Conservation (phyloP, 2,797 vertebrate species). For the Etheostoma perlongum region DNA sequence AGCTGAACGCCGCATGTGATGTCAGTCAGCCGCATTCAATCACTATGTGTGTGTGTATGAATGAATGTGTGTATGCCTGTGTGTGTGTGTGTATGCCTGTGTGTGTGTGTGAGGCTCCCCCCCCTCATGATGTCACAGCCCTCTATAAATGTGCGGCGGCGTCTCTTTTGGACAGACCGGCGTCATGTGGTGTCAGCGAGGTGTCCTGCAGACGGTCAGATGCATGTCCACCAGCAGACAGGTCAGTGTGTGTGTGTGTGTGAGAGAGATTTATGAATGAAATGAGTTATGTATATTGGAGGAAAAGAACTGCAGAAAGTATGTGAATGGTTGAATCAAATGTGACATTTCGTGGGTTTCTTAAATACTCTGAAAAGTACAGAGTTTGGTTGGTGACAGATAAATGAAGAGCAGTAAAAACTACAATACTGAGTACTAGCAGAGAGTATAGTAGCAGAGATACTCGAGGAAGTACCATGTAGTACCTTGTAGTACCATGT, state of each 20-base stretch:
- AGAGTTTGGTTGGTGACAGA: too few species aligned
- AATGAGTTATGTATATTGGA: too few species aligned
- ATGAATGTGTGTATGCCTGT: neutral
- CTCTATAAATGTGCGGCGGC: conserved; percentile 43
- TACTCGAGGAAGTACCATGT: too few species aligned
- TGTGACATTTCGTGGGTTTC: too few species aligned
- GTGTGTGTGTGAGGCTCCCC: neutral
- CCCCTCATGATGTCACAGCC: conserved; percentile 37
- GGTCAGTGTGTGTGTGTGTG: conserved; percentile 52
- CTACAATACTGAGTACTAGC: too few species aligned
- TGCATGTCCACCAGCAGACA: conserved; percentile 41
- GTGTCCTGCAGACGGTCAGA: conserved; percentile 51
- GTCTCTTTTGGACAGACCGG: conserved; percentile 7
- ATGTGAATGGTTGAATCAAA: too few species aligned
- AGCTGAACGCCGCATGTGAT: conserved; percentile 45
- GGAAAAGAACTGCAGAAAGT: too few species aligned
- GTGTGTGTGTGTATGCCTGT: neutral
- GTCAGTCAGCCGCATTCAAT: conserved; percentile 64
- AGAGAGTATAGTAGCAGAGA: too few species aligned
- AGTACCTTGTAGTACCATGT: too few species aligned
- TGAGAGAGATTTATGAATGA: neutral
- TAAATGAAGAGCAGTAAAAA: too few species aligned
- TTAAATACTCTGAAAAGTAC: too few species aligned
- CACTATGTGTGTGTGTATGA: conserved; percentile 6
- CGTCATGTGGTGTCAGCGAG: conserved; percentile 63